Evolutionary conservation across 2,888 invertebrate species (phyloP), one percentile per base, ranked within the genome.

Genomic region (Deilephila elpenor): DNA sequence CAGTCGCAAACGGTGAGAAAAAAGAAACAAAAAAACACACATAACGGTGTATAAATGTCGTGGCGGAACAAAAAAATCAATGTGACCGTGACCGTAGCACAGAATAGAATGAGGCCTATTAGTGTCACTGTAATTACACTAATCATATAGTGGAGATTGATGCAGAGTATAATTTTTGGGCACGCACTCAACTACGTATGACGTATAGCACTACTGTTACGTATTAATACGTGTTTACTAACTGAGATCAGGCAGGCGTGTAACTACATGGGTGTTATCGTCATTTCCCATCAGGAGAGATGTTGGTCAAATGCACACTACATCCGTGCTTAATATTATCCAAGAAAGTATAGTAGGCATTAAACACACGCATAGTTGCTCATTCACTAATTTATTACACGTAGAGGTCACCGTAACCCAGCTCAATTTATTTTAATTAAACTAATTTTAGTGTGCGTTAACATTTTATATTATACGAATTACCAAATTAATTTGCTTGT

Each of bases 51-150:
- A 75, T 73, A 80, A 78, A 77, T 82, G 80, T 78, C 73, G 76
- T 74, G 74, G 73, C 74, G 74, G 76, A 74, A 80, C 81, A 83
- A 85, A 89, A 88, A 86, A 90, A 84, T 86, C 82, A 86, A 89
- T 89, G 85, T 82, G 82, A 80, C 81, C 81, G 84, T 79, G 80
- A 79, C 80, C 81, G 79, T 78, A 77, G 78, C 81, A 83, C 85
- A 83, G 83, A 81, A 79, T 81, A 81, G 78, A 83, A 82, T 79
- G 78, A 76, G 78, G 76, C 8, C 86, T 84, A 91, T 91, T 90
- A 90, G 87, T 88, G 91, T 89, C 89, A 89, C 83, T 83, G 80
- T 81, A 84, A 91, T 90, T 86, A 87, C 84, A 77, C 76, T 64
- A 64, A 64, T 64, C 64, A 64, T 44, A 44, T 44, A 37, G 44